A percentile compares a stretch with the other conserved stretches of the same genome.
phyloP scores from a whole-genome alignment of 2,113 vertebrate genomes.

The Xenopus laevis region DNA sequence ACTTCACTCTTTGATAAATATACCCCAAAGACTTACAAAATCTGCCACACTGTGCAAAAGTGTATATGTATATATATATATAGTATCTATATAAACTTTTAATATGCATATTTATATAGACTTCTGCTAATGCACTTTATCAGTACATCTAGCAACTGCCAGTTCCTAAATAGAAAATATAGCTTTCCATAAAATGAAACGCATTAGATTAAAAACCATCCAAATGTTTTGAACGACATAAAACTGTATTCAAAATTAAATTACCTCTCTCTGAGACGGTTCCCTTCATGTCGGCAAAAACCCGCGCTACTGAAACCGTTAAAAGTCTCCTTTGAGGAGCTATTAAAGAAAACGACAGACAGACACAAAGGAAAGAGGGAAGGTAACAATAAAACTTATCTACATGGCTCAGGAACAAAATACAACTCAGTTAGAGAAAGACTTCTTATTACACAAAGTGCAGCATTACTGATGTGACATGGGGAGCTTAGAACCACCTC shows the following conservation, averaged over 20 bases:
- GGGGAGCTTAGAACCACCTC: neutral
- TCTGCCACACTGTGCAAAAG: constrained; percentile 76
- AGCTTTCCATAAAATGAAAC: constrained; percentile 74
- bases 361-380: neutral
- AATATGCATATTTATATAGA: constrained; percentile 71
- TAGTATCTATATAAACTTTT: neutral
- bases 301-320: constrained; percentile 77
- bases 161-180: constrained; percentile 84
- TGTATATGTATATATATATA: constrained; percentile 65
- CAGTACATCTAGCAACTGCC: constrained; percentile 81
- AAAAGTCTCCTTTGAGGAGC: constrained; percentile 72
- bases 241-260: constrained; percentile 75
- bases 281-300: constrained; percentile 80
- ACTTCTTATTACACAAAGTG: constrained; percentile 2
- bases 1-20: too few species aligned
- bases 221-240: constrained; percentile 80
- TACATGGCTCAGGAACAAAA: constrained; percentile 41
- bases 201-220: constrained; percentile 81
- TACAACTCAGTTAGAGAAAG: neutral
- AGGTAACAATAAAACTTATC: constrained; percentile 38
- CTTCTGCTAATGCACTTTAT: constrained; percentile 81
- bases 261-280: constrained; percentile 76
- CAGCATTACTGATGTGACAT: constrained; percentile 16
- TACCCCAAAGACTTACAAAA: constrained; percentile 75
- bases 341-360: constrained; percentile 53